Conservation (phyloP, 1,140 invertebrate genomes). For the Heliconius congener region DNA sequence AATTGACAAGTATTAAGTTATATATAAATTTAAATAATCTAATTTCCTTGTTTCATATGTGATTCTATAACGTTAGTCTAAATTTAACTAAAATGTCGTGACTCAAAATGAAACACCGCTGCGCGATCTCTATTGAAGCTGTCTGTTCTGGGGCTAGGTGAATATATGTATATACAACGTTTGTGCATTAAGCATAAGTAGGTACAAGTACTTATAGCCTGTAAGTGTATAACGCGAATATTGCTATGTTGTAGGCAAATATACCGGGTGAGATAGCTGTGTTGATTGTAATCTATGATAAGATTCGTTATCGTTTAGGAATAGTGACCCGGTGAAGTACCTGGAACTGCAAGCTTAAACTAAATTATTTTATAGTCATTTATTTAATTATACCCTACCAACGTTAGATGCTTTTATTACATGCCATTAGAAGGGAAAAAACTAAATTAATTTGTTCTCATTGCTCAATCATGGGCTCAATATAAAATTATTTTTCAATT, state of each 20-base stretch:
- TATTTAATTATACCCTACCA: too few relatives aligned
- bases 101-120: neutral
- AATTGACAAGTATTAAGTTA: neutral
- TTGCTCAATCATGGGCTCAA: too few relatives aligned
- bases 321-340: neutral
- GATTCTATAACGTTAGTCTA: neutral
- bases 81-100: neutral
- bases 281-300: conserved; percentile 25
- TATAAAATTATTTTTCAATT: too few relatives aligned
- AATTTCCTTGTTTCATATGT: neutral
- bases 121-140: neutral
- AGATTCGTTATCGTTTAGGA: conserved; percentile 13
- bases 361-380: neutral
- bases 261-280: conserved; percentile 18
- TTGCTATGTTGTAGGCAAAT: conserved; percentile 9
- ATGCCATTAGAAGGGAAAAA: too few relatives aligned
- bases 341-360: neutral
- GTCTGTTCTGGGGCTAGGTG: conserved; percentile 22
- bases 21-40: neutral
- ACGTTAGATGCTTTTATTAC: too few relatives aligned
- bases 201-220: conserved; percentile 38
- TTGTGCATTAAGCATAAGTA: conserved; percentile 72
- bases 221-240: conserved; percentile 28
- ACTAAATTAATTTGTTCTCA: too few relatives aligned
- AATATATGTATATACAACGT: conserved; percentile 67